Percentiles rank a stretch among this genome's conserved stretches.
These are phyloP conservation scores for Dicranocentrus wangi DNA, from an alignment of 2,888 invertebrate species.

Conservation along the genomic window DNA sequence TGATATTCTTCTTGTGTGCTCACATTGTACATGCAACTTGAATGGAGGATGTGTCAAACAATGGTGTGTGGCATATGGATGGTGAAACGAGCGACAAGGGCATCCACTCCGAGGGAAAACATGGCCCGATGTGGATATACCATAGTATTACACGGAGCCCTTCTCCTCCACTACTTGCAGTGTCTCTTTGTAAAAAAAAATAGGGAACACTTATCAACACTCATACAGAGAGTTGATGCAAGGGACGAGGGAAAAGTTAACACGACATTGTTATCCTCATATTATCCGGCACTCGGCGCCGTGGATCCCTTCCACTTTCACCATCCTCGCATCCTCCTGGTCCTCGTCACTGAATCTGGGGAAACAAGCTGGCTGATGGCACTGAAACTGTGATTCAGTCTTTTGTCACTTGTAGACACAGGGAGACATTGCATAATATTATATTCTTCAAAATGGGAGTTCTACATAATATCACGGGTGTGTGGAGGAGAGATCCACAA, in stretches of 20 bases:
- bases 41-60: slow-evolving; percentile 22
- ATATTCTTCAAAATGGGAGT: not conserved
- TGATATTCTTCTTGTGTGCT: not conserved
- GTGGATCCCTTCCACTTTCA: not conserved
- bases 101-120: not conserved
- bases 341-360: not conserved
- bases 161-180: too few species aligned
- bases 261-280: slow-evolving; percentile 22
- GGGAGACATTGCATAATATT: slow-evolving; percentile 12
- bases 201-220: slow-evolving; percentile 35
- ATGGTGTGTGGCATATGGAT: slow-evolving; percentile 5
- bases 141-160: not conserved
- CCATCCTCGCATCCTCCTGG: not conserved
- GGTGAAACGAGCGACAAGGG: not conserved
- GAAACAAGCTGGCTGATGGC: slow-evolving; percentile 11
- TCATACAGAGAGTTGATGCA: slow-evolving; percentile 1
- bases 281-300: not conserved
- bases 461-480: too few species aligned
- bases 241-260: not conserved
- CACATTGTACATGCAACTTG: not conserved
- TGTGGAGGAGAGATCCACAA: too few species aligned
- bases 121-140: not conserved
- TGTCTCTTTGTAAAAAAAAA: too few species aligned
- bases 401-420: slow-evolving; percentile 13
- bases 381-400: slow-evolving; percentile 8